Evolutionary conservation across 2,113 vertebrate genomes (phyloP).

Genomic region (Proterorhinus semilunaris): DNA sequence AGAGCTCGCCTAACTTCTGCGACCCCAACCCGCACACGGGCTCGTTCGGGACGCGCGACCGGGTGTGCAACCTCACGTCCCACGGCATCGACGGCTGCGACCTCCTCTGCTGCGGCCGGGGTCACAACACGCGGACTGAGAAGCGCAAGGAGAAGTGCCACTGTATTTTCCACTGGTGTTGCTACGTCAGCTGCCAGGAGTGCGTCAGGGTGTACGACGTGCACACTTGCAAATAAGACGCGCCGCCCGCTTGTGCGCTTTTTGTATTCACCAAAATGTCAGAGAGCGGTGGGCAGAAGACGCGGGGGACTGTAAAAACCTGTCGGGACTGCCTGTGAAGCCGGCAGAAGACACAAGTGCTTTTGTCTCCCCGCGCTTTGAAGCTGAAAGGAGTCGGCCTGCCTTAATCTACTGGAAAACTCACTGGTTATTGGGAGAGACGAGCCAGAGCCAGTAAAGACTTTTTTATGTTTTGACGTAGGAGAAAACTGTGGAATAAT

Average conservation of each 20-base stretch:
- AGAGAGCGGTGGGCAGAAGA: constrained; percentile 29
- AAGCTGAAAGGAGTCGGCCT: constrained; percentile 43
- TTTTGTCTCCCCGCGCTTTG: constrained; percentile 22
- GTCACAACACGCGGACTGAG: constrained; percentile 97
- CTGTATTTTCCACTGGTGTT: constrained; percentile 99
- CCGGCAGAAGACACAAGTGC: constrained; percentile 17
- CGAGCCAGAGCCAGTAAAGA: constrained; percentile 22
- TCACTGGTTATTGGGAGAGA: constrained; percentile 16
- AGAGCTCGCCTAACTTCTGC: constrained; percentile 96
- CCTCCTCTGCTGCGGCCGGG: constrained; percentile 93
- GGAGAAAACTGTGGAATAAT: constrained; percentile 40
- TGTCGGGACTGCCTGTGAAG: constrained; percentile 23
- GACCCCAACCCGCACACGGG: constrained; percentile 96
- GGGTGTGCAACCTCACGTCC: constrained; percentile 93
- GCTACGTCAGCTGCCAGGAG: constrained; percentile 98
- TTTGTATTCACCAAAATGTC: constrained; percentile 36
- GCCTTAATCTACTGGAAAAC: constrained; percentile 38
- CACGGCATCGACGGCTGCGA: constrained; percentile 97
- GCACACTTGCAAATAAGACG: constrained; percentile 93
- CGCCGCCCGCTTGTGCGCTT: neutral
- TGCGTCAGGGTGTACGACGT: constrained; percentile 92
- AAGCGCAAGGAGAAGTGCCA: constrained; percentile 97
- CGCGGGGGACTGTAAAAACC: constrained; percentile 33
- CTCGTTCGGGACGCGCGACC: constrained; percentile 96
- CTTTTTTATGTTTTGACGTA: constrained; percentile 41